A percentile compares a stretch with the other conserved stretches of the same genome.
Conservation (phyloP, 2,113 vertebrate species). For the Columbina picui region DNA sequence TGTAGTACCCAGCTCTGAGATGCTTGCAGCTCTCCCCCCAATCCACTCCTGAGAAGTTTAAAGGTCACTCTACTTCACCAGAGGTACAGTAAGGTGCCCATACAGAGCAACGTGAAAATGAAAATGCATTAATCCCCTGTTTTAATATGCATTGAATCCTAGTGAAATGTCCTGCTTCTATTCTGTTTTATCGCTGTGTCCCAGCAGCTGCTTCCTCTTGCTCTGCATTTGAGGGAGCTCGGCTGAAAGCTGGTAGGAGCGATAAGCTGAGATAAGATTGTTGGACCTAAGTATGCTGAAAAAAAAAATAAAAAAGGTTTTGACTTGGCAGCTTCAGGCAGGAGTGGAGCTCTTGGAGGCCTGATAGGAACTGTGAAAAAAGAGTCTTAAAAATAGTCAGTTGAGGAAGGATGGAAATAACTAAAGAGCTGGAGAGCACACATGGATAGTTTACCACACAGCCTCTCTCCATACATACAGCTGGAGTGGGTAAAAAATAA, state of each 20-base stretch:
- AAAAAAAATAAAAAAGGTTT: neutral
- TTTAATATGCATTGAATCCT: conserved; percentile 47
- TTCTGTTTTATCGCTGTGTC: conserved; percentile 46
- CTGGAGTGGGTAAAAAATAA: neutral
- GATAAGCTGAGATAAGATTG: conserved; percentile 60
- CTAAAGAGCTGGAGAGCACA: neutral
- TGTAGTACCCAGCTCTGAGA: neutral
- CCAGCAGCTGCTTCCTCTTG: conserved; percentile 33
- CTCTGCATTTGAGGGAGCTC: neutral
- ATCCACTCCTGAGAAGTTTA: neutral
- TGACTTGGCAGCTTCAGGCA: conserved; percentile 32
- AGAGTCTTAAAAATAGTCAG: conserved; percentile 4
- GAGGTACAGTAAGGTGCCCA: neutral
- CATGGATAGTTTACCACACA: neutral
- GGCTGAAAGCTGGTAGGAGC: neutral
- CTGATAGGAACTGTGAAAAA: neutral
- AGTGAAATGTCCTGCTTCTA: conserved; percentile 9
- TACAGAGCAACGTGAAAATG: neutral
- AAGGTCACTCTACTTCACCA: conserved; percentile 20
- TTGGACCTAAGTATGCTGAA: neutral
- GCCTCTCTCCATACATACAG: neutral
- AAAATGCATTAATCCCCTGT: conserved; percentile 39
- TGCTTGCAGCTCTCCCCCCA: neutral
- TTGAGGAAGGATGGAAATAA: neutral
- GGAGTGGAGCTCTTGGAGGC: neutral